Percentiles rank a stretch among this genome's conserved stretches.
These are phyloP conservation scores for Octodon degus DNA, from an alignment of 2,113 vertebrate genomes.

Conservation along the genomic window DNA sequence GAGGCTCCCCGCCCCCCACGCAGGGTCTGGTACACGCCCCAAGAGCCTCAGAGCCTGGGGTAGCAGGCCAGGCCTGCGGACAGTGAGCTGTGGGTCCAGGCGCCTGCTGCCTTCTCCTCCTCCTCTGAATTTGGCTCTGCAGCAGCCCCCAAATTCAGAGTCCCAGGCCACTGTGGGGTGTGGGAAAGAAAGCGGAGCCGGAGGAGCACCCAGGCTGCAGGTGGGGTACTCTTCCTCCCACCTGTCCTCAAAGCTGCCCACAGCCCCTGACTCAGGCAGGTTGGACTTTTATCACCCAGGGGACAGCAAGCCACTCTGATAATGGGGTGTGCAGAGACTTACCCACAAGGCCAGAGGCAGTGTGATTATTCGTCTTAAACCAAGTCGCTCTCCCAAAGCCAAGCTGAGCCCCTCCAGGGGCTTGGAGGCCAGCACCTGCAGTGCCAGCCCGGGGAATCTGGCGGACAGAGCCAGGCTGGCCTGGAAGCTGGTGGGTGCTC, in stretches of 20 bases:
- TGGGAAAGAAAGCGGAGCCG: neutral
- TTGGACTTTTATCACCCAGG: neutral
- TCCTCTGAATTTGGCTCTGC: neutral
- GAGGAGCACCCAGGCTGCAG: neutral
- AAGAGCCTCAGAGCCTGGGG: fast-evolving
- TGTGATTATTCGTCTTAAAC: neutral
- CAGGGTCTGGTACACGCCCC: fast-evolving
- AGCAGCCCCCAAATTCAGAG: neutral
- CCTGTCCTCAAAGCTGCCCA: neutral
- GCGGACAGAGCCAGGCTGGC: neutral
- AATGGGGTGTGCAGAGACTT: conserved; percentile 30
- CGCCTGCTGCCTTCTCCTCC: fast-evolving
- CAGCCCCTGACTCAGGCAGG: neutral
- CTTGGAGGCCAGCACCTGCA: neutral
- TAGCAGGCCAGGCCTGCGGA: neutral
- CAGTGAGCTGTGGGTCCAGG: neutral
- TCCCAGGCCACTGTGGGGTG: neutral
- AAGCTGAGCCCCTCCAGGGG: neutral
- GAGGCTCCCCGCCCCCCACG: fast-evolving
- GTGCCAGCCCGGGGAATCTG: neutral
- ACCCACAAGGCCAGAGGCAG: conserved; percentile 4
- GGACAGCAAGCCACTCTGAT: conserved; percentile 36
- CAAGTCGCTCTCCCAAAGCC: neutral
- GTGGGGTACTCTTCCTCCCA: neutral
- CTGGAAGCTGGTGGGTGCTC: fast-evolving